Evolutionary conservation across 1,140 invertebrate genomes (phyloP).

Genomic region (Sinella curviseta): DNA sequence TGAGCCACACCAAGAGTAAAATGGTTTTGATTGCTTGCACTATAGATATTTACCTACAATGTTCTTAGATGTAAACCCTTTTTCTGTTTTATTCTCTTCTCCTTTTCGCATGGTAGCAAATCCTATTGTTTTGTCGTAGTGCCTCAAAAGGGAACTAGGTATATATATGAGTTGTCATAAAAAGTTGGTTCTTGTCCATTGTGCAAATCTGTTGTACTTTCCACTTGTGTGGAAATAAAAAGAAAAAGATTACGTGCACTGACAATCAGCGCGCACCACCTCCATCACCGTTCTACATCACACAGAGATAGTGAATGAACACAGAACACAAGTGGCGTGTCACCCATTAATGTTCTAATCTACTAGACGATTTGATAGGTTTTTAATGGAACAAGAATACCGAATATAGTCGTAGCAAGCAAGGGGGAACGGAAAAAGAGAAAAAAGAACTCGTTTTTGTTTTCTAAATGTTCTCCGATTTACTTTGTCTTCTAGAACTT

Average conservation of each 20-base stretch:
- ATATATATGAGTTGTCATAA: no score
- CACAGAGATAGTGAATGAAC: not conserved
- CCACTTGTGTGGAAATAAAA: not conserved
- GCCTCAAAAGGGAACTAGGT: no score
- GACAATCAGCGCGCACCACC: not conserved
- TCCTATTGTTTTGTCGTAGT: no score
- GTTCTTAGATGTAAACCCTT: no score
- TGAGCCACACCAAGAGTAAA: no score
- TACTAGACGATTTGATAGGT: not conserved
- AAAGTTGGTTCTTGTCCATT: not conserved
- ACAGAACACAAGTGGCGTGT: conserved; percentile 1
- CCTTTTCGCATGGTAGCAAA: no score
- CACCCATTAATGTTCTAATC: not conserved
- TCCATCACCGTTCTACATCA: not conserved
- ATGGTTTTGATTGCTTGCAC: no score
- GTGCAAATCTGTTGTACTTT: not conserved
- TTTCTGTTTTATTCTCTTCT: no score
- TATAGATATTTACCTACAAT: no score
- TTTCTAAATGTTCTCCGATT: not conserved
- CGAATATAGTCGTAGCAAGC: not conserved
- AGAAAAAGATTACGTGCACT: not conserved
- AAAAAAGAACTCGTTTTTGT: not conserved
- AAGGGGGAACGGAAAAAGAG: not conserved
- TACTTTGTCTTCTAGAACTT: not conserved
- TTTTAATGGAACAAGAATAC: not conserved